Conservation (phyloP, 2,797 vertebrate species). For the Gila robusta region DNA sequence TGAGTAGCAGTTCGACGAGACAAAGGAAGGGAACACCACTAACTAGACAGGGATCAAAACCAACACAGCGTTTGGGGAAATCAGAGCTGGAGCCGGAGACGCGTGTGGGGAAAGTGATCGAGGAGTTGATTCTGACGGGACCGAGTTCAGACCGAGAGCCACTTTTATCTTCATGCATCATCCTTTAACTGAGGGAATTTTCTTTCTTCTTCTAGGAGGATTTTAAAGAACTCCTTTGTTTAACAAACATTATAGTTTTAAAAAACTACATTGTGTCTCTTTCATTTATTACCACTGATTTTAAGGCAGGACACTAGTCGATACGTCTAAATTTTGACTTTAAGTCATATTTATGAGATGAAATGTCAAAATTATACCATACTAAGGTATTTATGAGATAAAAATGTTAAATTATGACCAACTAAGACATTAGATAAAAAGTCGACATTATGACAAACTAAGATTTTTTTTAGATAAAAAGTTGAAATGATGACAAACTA, state of each 20-base stretch:
- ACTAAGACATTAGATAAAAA: background rate
- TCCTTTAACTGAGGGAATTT: background rate
- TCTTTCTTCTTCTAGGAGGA: background rate
- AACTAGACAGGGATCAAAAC: background rate
- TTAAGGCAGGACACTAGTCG: background rate
- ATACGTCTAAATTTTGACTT: background rate
- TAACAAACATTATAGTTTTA: background rate
- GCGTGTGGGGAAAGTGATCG: background rate
- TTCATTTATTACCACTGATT: background rate
- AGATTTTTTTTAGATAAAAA: background rate
- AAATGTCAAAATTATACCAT: rapidly evolving
- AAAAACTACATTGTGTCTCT: background rate
- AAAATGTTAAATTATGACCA: background rate
- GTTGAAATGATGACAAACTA: background rate
- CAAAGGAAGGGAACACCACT: slow-evolving; percentile 6
- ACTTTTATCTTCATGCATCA: background rate
- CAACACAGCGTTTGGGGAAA: background rate
- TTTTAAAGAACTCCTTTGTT: background rate
- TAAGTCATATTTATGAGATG: background rate
- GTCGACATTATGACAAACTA: no score
- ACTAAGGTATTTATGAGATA: background rate
- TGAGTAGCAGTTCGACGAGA: slow-evolving; percentile 7
- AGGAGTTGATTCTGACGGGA: background rate
- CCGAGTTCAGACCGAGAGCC: background rate
- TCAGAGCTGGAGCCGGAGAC: slow-evolving; percentile 13